Percentiles rank a stretch among this genome's conserved stretches.
Evolutionary conservation across 2,797 vertebrate genomes (phyloP).

Genomic region (Characodon lateralis): DNA sequence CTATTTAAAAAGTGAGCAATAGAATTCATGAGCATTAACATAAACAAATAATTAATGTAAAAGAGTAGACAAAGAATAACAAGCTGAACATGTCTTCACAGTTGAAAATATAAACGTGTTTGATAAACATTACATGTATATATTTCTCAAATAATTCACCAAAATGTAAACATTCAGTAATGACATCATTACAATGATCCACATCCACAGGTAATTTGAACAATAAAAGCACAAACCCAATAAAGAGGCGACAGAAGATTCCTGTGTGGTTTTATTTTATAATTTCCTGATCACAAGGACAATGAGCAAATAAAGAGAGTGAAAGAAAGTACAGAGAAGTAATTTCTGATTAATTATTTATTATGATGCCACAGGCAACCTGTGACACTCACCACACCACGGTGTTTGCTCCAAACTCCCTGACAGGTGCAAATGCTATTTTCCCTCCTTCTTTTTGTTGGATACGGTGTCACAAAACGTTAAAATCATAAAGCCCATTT

Average conservation of each 20-base stretch:
- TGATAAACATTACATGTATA: constrained; percentile 7
- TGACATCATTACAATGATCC: not conserved
- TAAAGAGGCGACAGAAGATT: constrained; percentile 2
- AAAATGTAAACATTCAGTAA: constrained; percentile 1
- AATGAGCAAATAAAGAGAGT: constrained; percentile 20
- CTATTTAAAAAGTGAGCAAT: not conserved
- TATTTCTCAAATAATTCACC: constrained; percentile 7
- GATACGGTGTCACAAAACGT: constrained; percentile 34
- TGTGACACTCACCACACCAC: constrained; percentile 6
- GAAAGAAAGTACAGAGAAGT: constrained; percentile 11
- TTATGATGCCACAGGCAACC: constrained; percentile 20
- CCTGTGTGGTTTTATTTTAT: constrained; percentile 3
- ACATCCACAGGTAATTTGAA: not conserved
- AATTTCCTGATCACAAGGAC: constrained; percentile 27
- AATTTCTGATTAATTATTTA: constrained; percentile 42
- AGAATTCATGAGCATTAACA: not conserved
- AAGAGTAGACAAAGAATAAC: not conserved
- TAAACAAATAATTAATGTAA: constrained; percentile 4
- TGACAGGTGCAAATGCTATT: constrained; percentile 17
- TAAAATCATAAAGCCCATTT: constrained; percentile 35
- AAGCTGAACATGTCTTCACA: constrained; percentile 8
- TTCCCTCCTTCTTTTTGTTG: not conserved
- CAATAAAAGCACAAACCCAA: constrained; percentile 10
- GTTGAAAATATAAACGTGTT: constrained; percentile 23
- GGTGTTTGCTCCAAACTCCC: constrained; percentile 5